phyloP scores from a whole-genome alignment of 1,140 invertebrate genomes.

The Cydia fagiglandana region DNA sequence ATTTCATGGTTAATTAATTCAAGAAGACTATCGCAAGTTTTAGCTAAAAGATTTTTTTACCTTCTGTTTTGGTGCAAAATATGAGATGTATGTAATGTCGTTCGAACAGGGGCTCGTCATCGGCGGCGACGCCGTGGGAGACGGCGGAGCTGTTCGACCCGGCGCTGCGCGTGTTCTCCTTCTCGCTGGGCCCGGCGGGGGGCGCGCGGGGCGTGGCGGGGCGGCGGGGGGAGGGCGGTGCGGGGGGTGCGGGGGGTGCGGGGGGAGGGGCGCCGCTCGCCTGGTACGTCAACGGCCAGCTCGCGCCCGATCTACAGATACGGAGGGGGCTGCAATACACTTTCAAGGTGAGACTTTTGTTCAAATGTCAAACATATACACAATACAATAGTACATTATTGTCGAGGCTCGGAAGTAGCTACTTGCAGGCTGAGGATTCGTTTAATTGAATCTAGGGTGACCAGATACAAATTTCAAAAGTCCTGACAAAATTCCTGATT shows the following conservation, averaged over 20 bases:
- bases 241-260: slow-evolving; percentile 59
- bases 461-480: too few relatives aligned
- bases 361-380: too few relatives aligned
- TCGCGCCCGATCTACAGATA: slow-evolving; percentile 93
- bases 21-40: too few relatives aligned
- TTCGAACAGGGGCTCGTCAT: slow-evolving; percentile 34
- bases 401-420: too few relatives aligned
- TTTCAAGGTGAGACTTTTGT: slow-evolving; percentile 81
- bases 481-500: too few relatives aligned
- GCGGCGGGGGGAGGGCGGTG: slow-evolving; percentile 70
- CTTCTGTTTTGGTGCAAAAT: background rate
- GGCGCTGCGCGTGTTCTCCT: slow-evolving; percentile 84
- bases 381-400: too few relatives aligned
- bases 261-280: slow-evolving; percentile 80
- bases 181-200: slow-evolving; percentile 54
- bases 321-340: slow-evolving; percentile 91
- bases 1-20: too few relatives aligned
- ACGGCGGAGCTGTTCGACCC: slow-evolving; percentile 88
- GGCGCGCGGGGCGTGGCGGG: slow-evolving; percentile 51
- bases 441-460: too few relatives aligned
- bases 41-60: too few relatives aligned
- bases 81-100: background rate
- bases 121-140: slow-evolving; percentile 81
- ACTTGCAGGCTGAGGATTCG: too few relatives aligned
- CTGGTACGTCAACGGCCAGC: slow-evolving; percentile 94